Evolutionary conservation across 2,113 vertebrate genomes (phyloP), one percentile per base, ranked within the genome.

Genomic region (Mugil cephalus): DNA sequence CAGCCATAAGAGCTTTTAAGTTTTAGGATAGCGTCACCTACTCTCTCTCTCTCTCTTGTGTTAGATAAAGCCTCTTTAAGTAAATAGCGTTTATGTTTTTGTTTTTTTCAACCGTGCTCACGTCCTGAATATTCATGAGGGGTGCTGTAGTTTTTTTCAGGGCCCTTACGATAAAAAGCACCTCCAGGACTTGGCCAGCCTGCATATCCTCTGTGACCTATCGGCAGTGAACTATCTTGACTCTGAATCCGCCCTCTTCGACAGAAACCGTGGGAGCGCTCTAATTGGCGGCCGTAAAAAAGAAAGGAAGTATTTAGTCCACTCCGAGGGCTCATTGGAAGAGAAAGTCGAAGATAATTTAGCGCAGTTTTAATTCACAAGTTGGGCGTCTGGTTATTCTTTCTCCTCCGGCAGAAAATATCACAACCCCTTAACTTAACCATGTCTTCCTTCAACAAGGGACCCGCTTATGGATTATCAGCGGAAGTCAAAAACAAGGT

Each of bases 401-500:
- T 63, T 38, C 7, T 5, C 14, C 14, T 18, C 24, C 5, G 30
- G 58, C 0, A 42, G 45, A n/a, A 52, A 52, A 17, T 30, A 5
- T 8, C 17, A 4, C 1, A 34, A 47, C 35, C 39, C 6, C 39
- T 17, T 36, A 30, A 84, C 39, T 17, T 36, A 30, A 84, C 62
- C 10, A 94, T 94, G 93, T 14, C 91, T 45, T 58, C 63, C 38
- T 94, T 94, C 54, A 92, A 88, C 89, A 93, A 45, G 76, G 93
- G 93, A 68, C 93, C 93, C n/a, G 58, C 86, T 17, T 94, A 92
- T 62, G 93, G 93, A 14, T 80, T 93, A 68, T 89, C 92, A n/a
- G 93, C 93, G 10, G 93, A 94, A 69, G 92, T 94, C 1, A 94
- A 89, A 74, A 94, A 86, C 82, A 93, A 93, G 89, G 93, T 94